A percentile compares a stretch with the other conserved stretches of the same genome.
These are phyloP conservation scores for Anolis sagrei DNA, from an alignment of 2,113 vertebrate genomes.

Conservation along the genomic window DNA sequence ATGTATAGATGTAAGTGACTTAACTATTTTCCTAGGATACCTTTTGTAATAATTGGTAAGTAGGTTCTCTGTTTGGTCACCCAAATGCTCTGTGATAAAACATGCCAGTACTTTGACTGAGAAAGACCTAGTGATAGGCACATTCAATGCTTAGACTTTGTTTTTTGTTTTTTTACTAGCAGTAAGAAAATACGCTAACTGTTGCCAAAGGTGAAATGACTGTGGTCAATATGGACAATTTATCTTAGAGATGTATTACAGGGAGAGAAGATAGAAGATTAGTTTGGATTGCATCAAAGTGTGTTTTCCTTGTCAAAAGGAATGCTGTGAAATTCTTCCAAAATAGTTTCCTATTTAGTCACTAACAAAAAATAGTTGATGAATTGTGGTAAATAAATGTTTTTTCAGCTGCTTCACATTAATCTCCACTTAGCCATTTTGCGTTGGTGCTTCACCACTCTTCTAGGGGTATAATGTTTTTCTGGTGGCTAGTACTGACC, in stretches of 20 bases:
- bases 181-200: neutral
- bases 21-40: too few species aligned
- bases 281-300: constrained; percentile 52
- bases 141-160: neutral
- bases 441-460: neutral
- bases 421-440: constrained; percentile 11
- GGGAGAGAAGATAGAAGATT: neutral
- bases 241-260: neutral
- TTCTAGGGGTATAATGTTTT: neutral
- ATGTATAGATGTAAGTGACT: too few species aligned
- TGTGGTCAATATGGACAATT: neutral
- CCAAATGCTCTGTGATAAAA: too few species aligned
- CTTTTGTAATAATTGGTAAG: too few species aligned
- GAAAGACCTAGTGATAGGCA: too few species aligned
- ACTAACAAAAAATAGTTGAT: constrained; percentile 26
- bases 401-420: constrained; percentile 23
- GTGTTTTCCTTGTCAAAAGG: constrained; percentile 58
- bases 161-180: neutral
- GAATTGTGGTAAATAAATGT: constrained; percentile 20
- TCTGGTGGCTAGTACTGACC: neutral
- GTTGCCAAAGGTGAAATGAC: neutral
- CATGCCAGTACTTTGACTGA: too few species aligned
- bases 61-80: too few species aligned
- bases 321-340: constrained; percentile 44
- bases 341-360: constrained; percentile 63